These are phyloP conservation scores for Darevskia nairensis DNA, from an alignment of 2,797 vertebrate species.

Conservation along the genomic window DNA sequence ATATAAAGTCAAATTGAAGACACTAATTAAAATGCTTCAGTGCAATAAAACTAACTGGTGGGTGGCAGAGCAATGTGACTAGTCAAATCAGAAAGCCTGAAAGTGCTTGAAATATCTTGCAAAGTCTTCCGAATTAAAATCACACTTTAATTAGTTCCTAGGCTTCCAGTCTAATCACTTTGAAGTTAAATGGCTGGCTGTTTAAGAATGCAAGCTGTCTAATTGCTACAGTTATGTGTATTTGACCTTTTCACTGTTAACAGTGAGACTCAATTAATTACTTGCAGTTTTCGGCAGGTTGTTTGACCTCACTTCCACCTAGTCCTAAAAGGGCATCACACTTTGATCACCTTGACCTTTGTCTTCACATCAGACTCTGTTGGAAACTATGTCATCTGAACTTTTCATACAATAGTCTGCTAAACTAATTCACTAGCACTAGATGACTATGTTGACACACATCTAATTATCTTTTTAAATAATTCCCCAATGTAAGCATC, in stretches of 20 bases:
- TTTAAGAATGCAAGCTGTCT: conserved; percentile 72
- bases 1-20: conserved; percentile 30
- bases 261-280: conserved; percentile 79
- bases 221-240: conserved; percentile 63
- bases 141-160: conserved; percentile 68
- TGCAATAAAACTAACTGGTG: conserved; percentile 43
- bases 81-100: conserved; percentile 25
- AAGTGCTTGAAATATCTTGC: conserved; percentile 45
- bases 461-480: not conserved
- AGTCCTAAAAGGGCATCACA: conserved; percentile 65
- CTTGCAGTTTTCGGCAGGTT: conserved; percentile 72
- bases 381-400: conserved; percentile 38
- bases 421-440: conserved; percentile 38
- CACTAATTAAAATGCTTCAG: conserved; percentile 42
- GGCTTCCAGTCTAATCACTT: conserved; percentile 57
- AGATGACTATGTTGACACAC: conserved; percentile 19
- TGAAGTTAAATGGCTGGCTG: conserved; percentile 62
- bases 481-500: conserved; percentile 23
- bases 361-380: conserved; percentile 55
- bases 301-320: conserved; percentile 73
- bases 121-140: conserved; percentile 64
- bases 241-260: conserved; percentile 79
- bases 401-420: conserved; percentile 47
- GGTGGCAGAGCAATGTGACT: conserved; percentile 44
- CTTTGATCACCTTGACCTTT: conserved; percentile 70